Evolutionary conservation across 2,888 invertebrate species (phyloP).

Genomic region (Plagiodera versicolora): DNA sequence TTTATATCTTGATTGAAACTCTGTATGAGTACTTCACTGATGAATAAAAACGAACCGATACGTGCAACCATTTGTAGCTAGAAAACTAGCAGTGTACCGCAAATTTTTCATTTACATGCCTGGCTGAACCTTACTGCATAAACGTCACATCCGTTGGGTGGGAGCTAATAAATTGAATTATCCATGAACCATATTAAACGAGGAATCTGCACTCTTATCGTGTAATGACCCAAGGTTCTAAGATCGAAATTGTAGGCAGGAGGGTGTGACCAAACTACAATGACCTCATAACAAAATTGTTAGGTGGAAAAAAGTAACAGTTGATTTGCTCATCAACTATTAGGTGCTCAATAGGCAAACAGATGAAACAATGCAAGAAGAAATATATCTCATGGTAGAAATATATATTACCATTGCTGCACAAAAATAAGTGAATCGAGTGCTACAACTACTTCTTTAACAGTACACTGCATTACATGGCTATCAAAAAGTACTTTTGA

Average conservation of each 20-base stretch:
- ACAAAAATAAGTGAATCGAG: no score
- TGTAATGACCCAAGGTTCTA: conserved; percentile 4
- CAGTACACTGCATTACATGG: no score
- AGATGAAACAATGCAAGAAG: no score
- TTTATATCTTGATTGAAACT: background rate
- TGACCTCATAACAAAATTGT: no score
- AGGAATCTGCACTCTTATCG: conserved; percentile 12
- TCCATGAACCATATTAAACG: conserved; percentile 1
- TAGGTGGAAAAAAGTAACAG: no score
- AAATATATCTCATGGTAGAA: no score
- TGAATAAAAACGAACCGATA: background rate
- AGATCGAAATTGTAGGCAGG: background rate
- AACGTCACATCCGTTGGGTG: conserved; percentile 11
- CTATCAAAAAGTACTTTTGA: no score
- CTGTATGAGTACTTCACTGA: background rate
- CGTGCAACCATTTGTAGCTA: background rate
- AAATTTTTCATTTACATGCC: conserved; percentile 4
- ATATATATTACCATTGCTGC: no score
- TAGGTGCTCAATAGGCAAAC: no score
- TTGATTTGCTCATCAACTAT: no score
- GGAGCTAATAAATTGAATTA: conserved; percentile 9
- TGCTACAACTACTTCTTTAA: no score
- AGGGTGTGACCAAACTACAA: background rate
- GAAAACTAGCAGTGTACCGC: background rate
- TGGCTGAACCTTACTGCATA: background rate